Conservation (phyloP, 2,113 vertebrate species). For the Tachycineta bicolor region DNA sequence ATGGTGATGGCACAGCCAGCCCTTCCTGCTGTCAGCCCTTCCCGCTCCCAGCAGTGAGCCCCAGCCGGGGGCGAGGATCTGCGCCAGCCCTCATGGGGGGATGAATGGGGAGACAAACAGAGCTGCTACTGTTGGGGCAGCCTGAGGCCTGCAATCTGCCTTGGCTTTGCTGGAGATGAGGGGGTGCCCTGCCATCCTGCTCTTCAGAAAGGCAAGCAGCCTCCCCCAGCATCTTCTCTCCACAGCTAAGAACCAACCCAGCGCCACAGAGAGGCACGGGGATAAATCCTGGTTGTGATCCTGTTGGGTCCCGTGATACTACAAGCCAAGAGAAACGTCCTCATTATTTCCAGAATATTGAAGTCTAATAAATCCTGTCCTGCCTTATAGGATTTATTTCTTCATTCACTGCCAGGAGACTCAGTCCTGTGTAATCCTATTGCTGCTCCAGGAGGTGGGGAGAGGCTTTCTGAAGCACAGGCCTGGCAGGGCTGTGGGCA, state of each 20-base stretch:
- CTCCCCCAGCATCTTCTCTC: not conserved
- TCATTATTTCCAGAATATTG: slow-evolving; percentile 67
- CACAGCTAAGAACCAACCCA: not conserved
- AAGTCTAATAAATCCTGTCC: slow-evolving; percentile 63
- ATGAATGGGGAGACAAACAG: slow-evolving; percentile 28
- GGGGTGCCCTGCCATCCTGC: not conserved
- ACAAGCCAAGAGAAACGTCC: slow-evolving; percentile 55
- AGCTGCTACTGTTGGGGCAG: not conserved
- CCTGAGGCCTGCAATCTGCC: rapidly evolving
- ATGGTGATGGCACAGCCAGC: not conserved
- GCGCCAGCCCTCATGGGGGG: not conserved
- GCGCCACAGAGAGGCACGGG: not conserved
- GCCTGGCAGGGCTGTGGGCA: not conserved
- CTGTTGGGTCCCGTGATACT: slow-evolving; percentile 41
- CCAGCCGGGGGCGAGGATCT: not conserved
- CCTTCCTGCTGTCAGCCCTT: not conserved
- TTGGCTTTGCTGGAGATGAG: not conserved
- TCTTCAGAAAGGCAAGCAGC: not conserved
- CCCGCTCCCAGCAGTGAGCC: not conserved
- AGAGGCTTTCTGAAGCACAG: not conserved
- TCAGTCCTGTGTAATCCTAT: slow-evolving; percentile 62
- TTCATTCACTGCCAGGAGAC: slow-evolving; percentile 41
- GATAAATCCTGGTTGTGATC: slow-evolving; percentile 51
- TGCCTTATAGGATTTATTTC: slow-evolving; percentile 66
- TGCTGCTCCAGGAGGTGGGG: not conserved